These are phyloP conservation scores for Meiosimyza platycephala DNA, from an alignment of 2,888 invertebrate genomes.

Conservation along the genomic window DNA sequence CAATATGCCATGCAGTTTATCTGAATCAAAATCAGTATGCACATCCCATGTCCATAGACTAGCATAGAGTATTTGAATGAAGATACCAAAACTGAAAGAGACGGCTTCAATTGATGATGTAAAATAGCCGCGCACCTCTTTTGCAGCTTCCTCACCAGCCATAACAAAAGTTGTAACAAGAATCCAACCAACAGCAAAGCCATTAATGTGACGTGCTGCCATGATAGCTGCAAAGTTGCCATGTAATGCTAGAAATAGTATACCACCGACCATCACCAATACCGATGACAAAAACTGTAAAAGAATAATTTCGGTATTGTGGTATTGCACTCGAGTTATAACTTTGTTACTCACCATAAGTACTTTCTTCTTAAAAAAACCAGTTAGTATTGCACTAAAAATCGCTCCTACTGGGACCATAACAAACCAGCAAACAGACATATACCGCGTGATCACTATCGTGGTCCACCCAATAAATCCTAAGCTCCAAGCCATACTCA, in stretches of 20 bases:
- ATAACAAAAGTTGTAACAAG: constrained; percentile 57
- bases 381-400: constrained; percentile 49
- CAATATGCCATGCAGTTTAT: constrained; percentile 52
- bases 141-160: constrained; percentile 54
- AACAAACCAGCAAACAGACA: constrained; percentile 58
- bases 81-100: constrained; percentile 49
- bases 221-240: constrained; percentile 39
- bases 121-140: constrained; percentile 50
- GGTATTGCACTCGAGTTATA: background rate
- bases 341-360: constrained; percentile 49
- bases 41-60: constrained; percentile 29
- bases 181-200: constrained; percentile 57
- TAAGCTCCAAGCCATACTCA: constrained; percentile 51
- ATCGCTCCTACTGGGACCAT: constrained; percentile 57
- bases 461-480: constrained; percentile 21
- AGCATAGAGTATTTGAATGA: constrained; percentile 50
- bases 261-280: constrained; percentile 55
- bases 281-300: constrained; percentile 47
- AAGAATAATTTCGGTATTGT: background rate
- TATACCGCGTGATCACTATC: constrained; percentile 29
- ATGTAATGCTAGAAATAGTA: constrained; percentile 46
- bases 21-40: constrained; percentile 9
- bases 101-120: constrained; percentile 48
- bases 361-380: constrained; percentile 52
- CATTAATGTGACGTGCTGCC: constrained; percentile 57